phyloP scores from a whole-genome alignment of 2,888 invertebrate genomes.

The Erpobdella octoculata region DNA sequence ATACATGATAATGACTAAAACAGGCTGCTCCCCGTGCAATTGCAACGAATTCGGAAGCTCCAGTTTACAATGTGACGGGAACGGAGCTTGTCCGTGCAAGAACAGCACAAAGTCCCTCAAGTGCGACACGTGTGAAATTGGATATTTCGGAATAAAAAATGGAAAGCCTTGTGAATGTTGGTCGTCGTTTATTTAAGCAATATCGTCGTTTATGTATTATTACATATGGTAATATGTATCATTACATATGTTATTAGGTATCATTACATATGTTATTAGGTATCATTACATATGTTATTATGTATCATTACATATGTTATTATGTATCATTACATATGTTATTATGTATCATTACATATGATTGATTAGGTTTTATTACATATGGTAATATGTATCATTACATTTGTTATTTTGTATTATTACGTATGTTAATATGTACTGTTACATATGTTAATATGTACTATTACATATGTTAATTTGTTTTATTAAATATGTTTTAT shows the following conservation, averaged over 20 bases:
- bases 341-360: background rate
- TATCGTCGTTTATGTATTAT: background rate
- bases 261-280: background rate
- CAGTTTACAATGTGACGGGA: conserved; percentile 38
- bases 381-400: background rate
- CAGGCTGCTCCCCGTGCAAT: conserved; percentile 41
- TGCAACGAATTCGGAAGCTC: conserved; percentile 41
- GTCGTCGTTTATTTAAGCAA: conserved; percentile 5
- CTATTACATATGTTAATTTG: background rate
- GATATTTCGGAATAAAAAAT: conserved; percentile 40
- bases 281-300: background rate
- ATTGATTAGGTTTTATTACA: too few relatives aligned
- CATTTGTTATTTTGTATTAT: background rate
- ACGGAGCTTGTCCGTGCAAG: conserved; percentile 40
- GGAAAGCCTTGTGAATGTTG: conserved; percentile 39
- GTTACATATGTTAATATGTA: background rate
- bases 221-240: background rate
- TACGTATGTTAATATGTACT: too few relatives aligned
- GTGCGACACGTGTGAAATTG: conserved; percentile 39
- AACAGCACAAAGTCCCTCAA: conserved; percentile 31
- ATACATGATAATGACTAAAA: background rate
- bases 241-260: background rate
- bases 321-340: background rate
- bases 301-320: background rate
- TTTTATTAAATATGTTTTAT: background rate